These are phyloP conservation scores for Melanotus villosus DNA, from an alignment of 2,888 invertebrate genomes.

Conservation along the genomic window DNA sequence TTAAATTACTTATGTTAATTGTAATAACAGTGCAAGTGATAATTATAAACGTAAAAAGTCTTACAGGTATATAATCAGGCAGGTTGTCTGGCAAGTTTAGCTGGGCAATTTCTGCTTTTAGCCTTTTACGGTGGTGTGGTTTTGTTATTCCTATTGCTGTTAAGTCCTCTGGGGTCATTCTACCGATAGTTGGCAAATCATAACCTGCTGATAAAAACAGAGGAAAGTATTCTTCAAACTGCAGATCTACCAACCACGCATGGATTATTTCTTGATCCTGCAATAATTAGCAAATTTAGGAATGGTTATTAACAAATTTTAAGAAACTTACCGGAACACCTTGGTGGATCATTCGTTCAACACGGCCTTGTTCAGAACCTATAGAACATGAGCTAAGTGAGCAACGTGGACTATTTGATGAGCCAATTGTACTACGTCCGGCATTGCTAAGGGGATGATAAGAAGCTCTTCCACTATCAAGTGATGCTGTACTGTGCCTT, in stretches of 20 bases:
- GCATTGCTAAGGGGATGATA: slow-evolving; percentile 74
- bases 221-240: slow-evolving; percentile 95
- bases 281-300: slow-evolving; percentile 53
- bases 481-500: slow-evolving; percentile 89
- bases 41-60: slow-evolving; percentile 53
- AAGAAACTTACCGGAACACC: slow-evolving; percentile 71
- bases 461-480: slow-evolving; percentile 94
- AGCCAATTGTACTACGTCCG: slow-evolving; percentile 68
- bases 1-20: slow-evolving; percentile 8
- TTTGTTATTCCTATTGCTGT: slow-evolving; percentile 94
- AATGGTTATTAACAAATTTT: background rate
- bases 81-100: slow-evolving; percentile 94
- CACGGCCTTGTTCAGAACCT: slow-evolving; percentile 78
- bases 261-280: slow-evolving; percentile 95
- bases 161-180: slow-evolving; percentile 98
- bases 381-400: slow-evolving; percentile 85
- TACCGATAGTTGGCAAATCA: slow-evolving; percentile 97
- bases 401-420: slow-evolving; percentile 77
- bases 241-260: slow-evolving; percentile 94
- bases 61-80: slow-evolving; percentile 94
- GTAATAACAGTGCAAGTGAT: slow-evolving; percentile 10
- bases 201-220: slow-evolving; percentile 96
- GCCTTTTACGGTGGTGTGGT: slow-evolving; percentile 95
- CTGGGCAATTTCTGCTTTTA: slow-evolving; percentile 96
- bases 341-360: slow-evolving; percentile 83